These are phyloP conservation scores for Falco berigora DNA, from an alignment of 2,797 vertebrate genomes.

Conservation along the genomic window DNA sequence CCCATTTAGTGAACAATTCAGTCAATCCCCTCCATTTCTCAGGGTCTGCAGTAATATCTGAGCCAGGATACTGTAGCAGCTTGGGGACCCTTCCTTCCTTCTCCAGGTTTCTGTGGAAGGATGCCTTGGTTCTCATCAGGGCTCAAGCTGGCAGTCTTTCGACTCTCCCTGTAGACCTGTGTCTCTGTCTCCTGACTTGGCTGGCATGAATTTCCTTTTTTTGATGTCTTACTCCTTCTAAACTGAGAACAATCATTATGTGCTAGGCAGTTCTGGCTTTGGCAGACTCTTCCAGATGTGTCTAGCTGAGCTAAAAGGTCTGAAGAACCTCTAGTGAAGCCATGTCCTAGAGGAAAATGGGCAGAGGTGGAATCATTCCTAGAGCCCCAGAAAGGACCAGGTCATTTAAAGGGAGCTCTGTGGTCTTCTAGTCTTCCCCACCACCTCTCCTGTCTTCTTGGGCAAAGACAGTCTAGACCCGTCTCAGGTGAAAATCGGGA, in stretches of 20 bases:
- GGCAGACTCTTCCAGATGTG: background rate
- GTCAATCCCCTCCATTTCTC: background rate
- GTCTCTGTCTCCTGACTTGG: background rate
- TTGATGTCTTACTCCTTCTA: background rate
- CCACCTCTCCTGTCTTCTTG: background rate
- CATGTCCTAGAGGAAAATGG: background rate
- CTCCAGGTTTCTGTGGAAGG: background rate
- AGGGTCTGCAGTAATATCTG: background rate
- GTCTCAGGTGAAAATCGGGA: background rate
- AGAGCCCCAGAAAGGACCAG: background rate
- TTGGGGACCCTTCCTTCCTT: background rate
- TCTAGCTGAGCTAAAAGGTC: background rate
- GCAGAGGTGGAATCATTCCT: background rate
- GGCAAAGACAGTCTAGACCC: background rate
- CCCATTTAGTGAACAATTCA: background rate
- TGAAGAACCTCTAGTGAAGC: background rate
- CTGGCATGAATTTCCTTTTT: background rate
- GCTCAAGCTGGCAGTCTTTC: background rate
- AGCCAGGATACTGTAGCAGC: background rate
- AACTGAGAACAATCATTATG: background rate
- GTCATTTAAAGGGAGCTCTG: background rate
- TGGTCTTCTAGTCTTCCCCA: background rate
- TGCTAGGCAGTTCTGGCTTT: background rate
- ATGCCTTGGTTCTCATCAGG: background rate
- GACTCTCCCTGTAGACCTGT: background rate